Conservation (phyloP, 2,113 vertebrate genomes). For the Cynopterus brachyotis region DNA sequence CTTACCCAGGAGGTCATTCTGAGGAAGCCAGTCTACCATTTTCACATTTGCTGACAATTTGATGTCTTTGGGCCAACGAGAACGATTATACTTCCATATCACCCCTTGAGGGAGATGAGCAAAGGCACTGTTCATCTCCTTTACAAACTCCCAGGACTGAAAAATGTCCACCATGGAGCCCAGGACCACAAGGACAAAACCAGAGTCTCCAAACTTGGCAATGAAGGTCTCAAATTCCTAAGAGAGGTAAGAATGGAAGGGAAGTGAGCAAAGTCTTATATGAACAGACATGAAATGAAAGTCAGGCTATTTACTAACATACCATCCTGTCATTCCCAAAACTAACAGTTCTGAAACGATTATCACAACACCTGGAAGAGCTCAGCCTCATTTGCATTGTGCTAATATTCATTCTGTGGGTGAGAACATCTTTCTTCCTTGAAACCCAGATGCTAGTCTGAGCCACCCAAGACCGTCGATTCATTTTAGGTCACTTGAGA, state of each 20-base stretch:
- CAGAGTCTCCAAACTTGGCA: slow-evolving; percentile 70
- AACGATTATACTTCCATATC: background rate
- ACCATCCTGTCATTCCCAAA: no score
- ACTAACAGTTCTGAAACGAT: background rate
- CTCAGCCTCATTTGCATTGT: background rate
- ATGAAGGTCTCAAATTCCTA: slow-evolving; percentile 83
- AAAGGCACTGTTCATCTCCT: no score
- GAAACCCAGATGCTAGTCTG: background rate
- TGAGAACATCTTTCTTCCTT: background rate
- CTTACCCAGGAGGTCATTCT: slow-evolving; percentile 46
- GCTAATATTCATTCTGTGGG: background rate
- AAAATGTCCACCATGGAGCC: slow-evolving; percentile 75
- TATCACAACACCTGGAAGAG: background rate
- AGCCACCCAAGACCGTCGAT: background rate
- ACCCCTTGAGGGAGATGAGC: slow-evolving; percentile 73
- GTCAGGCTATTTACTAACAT: background rate
- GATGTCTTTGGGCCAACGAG: background rate
- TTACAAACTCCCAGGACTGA: slow-evolving; percentile 44
- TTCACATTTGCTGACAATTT: slow-evolving; percentile 51
- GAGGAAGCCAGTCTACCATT: slow-evolving; percentile 52
- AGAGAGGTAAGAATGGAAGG: background rate
- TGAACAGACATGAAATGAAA: background rate
- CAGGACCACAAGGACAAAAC: slow-evolving; percentile 81
- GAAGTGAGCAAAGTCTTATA: background rate
- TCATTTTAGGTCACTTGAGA: background rate